Conservation (phyloP, 2,113 vertebrate genomes). For the Rhodinocichla rosea region DNA sequence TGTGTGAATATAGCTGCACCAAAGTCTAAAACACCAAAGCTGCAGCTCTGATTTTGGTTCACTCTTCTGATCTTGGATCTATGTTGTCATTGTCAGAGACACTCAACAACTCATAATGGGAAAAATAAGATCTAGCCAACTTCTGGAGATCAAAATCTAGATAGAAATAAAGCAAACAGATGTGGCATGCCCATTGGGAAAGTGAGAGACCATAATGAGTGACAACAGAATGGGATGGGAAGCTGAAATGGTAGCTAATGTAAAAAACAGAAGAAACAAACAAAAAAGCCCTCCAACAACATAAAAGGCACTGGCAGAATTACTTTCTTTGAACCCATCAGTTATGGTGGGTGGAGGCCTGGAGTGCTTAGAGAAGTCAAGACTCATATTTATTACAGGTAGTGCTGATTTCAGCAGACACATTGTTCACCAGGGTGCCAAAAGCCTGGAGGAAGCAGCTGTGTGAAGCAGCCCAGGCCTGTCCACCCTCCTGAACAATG, state of each 20-base stretch:
- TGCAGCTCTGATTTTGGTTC: background rate
- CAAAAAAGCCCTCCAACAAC: background rate
- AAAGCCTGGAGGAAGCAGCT: conserved; percentile 42
- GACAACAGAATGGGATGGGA: background rate
- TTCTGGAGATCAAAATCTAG: background rate
- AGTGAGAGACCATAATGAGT: background rate
- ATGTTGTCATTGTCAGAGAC: background rate
- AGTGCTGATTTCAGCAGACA: conserved; percentile 34
- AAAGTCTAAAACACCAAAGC: background rate
- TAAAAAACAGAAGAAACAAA: background rate
- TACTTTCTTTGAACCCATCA: conserved; percentile 28
- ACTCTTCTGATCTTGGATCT: background rate
- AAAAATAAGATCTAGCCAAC: background rate
- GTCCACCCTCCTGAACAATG: background rate
- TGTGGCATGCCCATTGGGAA: background rate
- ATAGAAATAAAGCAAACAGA: background rate
- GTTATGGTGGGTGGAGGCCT: conserved; percentile 18
- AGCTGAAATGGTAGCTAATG: background rate
- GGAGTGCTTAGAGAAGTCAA: background rate
- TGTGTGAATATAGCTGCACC: background rate
- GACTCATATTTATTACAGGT: conserved; percentile 22
- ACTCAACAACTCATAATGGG: background rate
- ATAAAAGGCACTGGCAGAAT: background rate
- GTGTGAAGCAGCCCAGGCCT: background rate
- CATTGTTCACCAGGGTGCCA: background rate